These are phyloP conservation scores for Hippocampus zosterae DNA, from an alignment of 2,113 vertebrate genomes.

Conservation along the genomic window DNA sequence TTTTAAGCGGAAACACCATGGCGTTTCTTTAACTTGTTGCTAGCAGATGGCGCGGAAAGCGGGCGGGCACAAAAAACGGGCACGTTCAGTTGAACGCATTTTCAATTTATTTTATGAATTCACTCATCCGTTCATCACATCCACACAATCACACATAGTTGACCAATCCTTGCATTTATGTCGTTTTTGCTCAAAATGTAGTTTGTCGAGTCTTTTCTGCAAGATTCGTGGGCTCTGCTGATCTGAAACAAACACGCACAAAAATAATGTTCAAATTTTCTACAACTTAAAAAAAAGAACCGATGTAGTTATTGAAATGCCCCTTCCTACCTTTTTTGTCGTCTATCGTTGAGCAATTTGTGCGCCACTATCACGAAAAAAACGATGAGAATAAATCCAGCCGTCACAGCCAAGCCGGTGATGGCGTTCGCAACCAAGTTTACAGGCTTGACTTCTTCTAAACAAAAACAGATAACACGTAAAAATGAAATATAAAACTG, in stretches of 20 bases:
- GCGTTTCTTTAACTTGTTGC: neutral
- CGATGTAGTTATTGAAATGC: neutral
- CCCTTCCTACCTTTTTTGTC: slow-evolving; percentile 36
- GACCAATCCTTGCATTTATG: neutral
- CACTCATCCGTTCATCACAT: neutral
- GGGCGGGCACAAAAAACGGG: neutral
- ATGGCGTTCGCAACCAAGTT: neutral
- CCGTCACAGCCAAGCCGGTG: slow-evolving; percentile 51
- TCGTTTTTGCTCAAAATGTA: slow-evolving; percentile 37
- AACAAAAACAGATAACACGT: neutral
- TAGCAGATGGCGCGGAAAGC: neutral
- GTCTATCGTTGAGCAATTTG: slow-evolving; percentile 10
- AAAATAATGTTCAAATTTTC: neutral
- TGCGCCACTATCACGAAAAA: slow-evolving; percentile 7
- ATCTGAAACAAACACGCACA: slow-evolving; percentile 43
- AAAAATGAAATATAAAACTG: neutral
- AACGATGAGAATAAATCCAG: slow-evolving; percentile 55
- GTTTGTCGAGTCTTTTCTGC: slow-evolving; percentile 23
- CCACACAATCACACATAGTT: neutral
- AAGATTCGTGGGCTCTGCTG: neutral
- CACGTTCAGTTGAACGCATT: neutral
- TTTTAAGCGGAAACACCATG: neutral
- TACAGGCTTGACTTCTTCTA: neutral
- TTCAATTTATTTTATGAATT: neutral
- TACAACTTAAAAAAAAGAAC: neutral